A percentile compares a stretch with the other conserved stretches of the same genome.
Evolutionary conservation across 2,113 vertebrate genomes (phyloP).

Genomic region (Reinhardtius hippoglossoides): DNA sequence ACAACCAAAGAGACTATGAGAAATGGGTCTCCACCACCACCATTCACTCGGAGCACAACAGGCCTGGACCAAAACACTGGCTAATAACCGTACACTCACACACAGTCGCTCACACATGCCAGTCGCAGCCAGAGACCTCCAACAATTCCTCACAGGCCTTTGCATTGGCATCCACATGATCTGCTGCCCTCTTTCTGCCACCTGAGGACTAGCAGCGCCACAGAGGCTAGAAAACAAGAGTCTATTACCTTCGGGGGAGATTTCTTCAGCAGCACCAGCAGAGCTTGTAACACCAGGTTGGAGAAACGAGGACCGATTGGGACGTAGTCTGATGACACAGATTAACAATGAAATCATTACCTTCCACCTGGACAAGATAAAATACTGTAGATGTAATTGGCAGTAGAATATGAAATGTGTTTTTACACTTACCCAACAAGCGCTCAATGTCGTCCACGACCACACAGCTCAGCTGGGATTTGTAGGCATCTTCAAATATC

Average conservation of each 20-base stretch:
- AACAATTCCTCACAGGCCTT: constrained; percentile 45
- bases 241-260: constrained; percentile 90
- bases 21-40: constrained; percentile 70
- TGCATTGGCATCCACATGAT: constrained; percentile 48
- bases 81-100: constrained; percentile 71
- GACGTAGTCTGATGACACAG: constrained; percentile 87
- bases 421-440: constrained; percentile 87
- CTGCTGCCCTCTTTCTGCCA: constrained; percentile 82
- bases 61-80: constrained; percentile 66
- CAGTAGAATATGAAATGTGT: background rate
- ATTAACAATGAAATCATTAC: background rate
- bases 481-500: constrained; percentile 98
- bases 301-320: constrained; percentile 97
- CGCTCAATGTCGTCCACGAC: constrained; percentile 97
- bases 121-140: constrained; percentile 55
- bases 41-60: constrained; percentile 72
- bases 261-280: constrained; percentile 96
- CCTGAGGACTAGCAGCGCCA: constrained; percentile 35
- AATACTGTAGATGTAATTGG: background rate
- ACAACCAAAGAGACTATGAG: constrained; percentile 70
- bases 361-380: background rate
- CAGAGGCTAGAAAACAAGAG: background rate
- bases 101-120: constrained; percentile 62
- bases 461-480: constrained; percentile 97
- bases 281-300: constrained; percentile 94